These are phyloP conservation scores for Actinopyga echinites DNA, from an alignment of 53 echinoderm and acorn worm genomes.

Conservation along the genomic window DNA sequence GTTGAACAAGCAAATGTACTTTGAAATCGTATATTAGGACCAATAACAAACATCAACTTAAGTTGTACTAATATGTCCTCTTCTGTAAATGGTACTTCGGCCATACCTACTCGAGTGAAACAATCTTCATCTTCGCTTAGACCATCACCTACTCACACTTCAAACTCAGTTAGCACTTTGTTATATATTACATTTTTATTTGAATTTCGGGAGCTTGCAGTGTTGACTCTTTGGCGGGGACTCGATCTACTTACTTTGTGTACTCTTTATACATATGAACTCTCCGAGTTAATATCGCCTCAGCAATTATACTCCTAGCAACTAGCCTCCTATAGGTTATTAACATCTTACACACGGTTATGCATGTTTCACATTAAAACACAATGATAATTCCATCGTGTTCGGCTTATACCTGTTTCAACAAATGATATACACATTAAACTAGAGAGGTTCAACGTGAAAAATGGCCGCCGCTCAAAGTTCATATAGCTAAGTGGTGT, in stretches of 20 bases:
- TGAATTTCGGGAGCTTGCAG: constrained; percentile 80
- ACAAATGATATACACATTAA: constrained; percentile 31
- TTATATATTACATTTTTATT: constrained; percentile 99
- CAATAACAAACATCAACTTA: constrained; percentile 61
- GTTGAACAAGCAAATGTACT: constrained; percentile 58
- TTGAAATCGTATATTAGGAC: constrained; percentile 74
- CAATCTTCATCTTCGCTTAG: constrained; percentile 26
- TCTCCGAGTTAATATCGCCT: no score
- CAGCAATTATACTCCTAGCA: no score
- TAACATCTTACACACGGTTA: no score
- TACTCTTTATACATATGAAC: not conserved
- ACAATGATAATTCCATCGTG: no score
- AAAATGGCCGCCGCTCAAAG: constrained; percentile 27
- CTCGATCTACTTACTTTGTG: constrained; percentile 4
- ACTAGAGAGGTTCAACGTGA: not conserved
- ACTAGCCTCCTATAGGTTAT: no score
- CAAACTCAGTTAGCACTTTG: constrained; percentile 71
- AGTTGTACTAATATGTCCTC: constrained; percentile 61
- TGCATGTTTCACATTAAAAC: no score
- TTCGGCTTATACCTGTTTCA: not conserved
- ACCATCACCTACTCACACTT: not conserved
- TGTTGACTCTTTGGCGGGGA: constrained; percentile 78
- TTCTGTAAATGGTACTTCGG: not conserved
- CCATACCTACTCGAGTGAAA: not conserved
- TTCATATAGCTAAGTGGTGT: not conserved